A percentile compares a stretch with the other conserved stretches of the same genome.
These are phyloP conservation scores for Zygothrica quintamaculata DNA, from an alignment of 2,888 invertebrate species.

Conservation along the genomic window DNA sequence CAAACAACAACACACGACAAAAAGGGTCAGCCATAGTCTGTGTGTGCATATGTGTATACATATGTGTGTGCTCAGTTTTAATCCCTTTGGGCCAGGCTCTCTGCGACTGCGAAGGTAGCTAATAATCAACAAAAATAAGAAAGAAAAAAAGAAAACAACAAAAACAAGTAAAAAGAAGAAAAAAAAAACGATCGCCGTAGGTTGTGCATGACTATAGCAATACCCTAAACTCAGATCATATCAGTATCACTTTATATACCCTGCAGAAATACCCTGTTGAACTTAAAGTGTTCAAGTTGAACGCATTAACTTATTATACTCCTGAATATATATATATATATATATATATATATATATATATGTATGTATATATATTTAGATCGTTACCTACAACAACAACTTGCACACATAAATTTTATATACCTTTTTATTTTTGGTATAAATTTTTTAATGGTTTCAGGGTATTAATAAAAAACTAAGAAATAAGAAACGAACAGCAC, in stretches of 20 bases:
- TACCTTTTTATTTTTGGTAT: too few species aligned
- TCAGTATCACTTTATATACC: too few species aligned
- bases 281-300: too few species aligned
- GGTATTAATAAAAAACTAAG: slow-evolving; percentile 16
- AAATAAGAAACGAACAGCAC: slow-evolving; percentile 28
- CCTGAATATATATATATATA: too few species aligned
- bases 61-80: slow-evolving; percentile 46
- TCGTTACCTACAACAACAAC: too few species aligned
- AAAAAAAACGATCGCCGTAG: slow-evolving; percentile 4
- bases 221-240: too few species aligned
- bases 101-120: slow-evolving; percentile 59
- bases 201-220: too few species aligned
- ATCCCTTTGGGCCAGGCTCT: slow-evolving; percentile 67
- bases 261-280: too few species aligned
- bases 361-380: too few species aligned
- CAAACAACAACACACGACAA: slow-evolving; percentile 52
- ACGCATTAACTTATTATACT: too few species aligned
- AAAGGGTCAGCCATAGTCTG: slow-evolving; percentile 40
- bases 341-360: too few species aligned
- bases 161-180: slow-evolving; percentile 8
- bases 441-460: neutral
- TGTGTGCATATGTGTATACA: slow-evolving; percentile 8
- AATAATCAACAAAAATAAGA: slow-evolving; percentile 64
- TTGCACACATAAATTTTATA: too few species aligned
- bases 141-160: slow-evolving; percentile 5